phyloP scores from a whole-genome alignment of 2,888 invertebrate genomes.

The Callinectes sapidus region DNA sequence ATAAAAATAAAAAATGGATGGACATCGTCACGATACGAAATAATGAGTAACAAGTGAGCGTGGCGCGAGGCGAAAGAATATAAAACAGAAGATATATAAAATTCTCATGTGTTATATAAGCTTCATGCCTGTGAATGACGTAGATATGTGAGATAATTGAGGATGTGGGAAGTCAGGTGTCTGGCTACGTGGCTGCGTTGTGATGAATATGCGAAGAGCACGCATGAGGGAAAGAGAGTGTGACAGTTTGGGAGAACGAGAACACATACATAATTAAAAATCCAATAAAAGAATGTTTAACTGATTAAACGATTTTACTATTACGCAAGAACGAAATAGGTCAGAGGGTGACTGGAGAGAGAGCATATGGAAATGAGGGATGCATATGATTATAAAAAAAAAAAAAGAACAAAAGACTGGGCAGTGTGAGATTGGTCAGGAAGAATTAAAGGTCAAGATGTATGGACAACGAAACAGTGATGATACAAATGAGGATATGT shows the following conservation, averaged over 20 bases:
- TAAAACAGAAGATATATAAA: neutral
- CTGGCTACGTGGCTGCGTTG: neutral
- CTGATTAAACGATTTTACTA: neutral
- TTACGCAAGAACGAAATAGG: neutral
- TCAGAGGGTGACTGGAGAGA: neutral
- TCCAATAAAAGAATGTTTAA: neutral
- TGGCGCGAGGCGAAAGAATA: neutral
- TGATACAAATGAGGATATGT: neutral
- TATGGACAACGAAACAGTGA: neutral
- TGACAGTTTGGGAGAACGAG: neutral
- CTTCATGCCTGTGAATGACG: neutral
- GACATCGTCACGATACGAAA: neutral
- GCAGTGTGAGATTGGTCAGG: neutral
- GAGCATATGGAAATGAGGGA: neutral
- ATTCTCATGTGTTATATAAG: neutral
- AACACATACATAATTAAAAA: neutral
- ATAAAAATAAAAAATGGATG: neutral
- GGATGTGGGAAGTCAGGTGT: neutral
- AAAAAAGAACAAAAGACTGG: neutral
- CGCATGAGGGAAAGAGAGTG: neutral
- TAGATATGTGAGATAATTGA: neutral
- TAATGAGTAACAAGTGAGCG: neutral
- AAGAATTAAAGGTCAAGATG: neutral
- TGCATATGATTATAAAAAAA: neutral
- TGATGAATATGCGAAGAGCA: neutral